Evolutionary conservation across 1,140 invertebrate genomes (phyloP), one percentile per base, ranked within the genome.

Genomic region (Grapholita molesta): DNA sequence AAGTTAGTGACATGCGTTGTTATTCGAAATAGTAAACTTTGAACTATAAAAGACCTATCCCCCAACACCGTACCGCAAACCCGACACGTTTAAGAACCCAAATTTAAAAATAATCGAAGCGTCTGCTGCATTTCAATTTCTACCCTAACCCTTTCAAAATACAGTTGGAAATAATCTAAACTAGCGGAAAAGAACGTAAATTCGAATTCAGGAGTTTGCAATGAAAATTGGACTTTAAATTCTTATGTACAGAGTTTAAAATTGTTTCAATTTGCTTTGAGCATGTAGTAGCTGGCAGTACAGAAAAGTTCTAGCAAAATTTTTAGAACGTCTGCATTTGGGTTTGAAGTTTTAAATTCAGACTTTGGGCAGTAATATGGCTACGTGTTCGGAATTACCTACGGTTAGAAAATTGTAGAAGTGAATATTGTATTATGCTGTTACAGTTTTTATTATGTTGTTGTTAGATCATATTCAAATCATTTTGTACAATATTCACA

Each of bases 81-180:
- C 25, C 3, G 55, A 61, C 55, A 61, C 55, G 55, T 61, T 61
- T 61, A 61, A 61, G 28, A 61, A 61, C 55, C 25, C 55, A 61
- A 61, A 61, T 61, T 61, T 61, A 28, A 61, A 61, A 61, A 61
- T 28, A 61, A 61, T 61, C n/a, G n/a, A 28, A 61, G n/a, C 24
- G 32, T 6, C 25, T n/a, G 11, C 55, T 15, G 55, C 55, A 30
- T 61, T 61, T 9, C 55, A 61, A 61, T 61, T 15, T 8, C 25
- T 25, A 61, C 55, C 55, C 30, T 61, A 61, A 61, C 25, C 7
- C 28, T 28, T 28, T 61, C 5, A 32, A 28, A 28, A 28, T 61
- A 61, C 15, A 28, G 55, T 30, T 30, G 24, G 8, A 61, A 15
- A 61, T 61, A 30, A 61, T 5, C 5, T 25, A 61, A 25, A 55